Base-by-base conservation (phyloP, 2,113 vertebrate genomes). In the Poeciliopsis occidentalis region DNA sequence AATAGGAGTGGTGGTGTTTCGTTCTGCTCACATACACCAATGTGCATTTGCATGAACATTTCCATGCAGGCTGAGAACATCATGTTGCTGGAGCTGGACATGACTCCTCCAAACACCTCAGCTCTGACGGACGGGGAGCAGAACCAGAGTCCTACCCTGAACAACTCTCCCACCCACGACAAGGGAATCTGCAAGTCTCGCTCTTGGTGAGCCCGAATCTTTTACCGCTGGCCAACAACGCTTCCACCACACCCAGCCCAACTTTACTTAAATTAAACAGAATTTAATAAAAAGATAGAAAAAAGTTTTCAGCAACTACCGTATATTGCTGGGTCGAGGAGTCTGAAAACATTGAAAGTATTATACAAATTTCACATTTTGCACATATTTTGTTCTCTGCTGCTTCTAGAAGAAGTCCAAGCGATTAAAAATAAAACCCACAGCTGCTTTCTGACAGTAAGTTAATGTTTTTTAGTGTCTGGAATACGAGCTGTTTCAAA, bases 31-130 rank as follows among this genome's bases (percentile, higher is more conserved):
- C 41, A 13, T 54, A 8, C 47, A 54, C 22, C 22, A 19, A n/a
- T 57, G 24, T 10, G 51, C 51, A 11, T 24, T 57, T 29, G 29
- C 29, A 29, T 7, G 44, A 17, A 11, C 4, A 6, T 60, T 44
- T 37, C 4, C 64, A 4, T 83, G 57, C 75, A 99, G 98, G 98
- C 97, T 61, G 98, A 99, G 90, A 99, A 99, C 92, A 97, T 98
- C 86, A 96, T 98, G 95, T 95, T 98, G 81, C 83, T 99, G 93
- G 97, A 99, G 90, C 89, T 99, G 88, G 98, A 99, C 82, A 93
- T 96, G 87, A 96, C 95, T 78, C 96, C 96, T 22, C 96, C 97
- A 0, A 95, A 95, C 51, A 90, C 96, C 67, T 95, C 96, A 44
- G 95, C 96, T 62, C 92, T 97, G 30, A 65, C 78, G 0, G 96